Evolutionary conservation across 1,140 invertebrate genomes (phyloP), one percentile per base, ranked within the genome.

Genomic region (Panagrolaimus sp.): DNA sequence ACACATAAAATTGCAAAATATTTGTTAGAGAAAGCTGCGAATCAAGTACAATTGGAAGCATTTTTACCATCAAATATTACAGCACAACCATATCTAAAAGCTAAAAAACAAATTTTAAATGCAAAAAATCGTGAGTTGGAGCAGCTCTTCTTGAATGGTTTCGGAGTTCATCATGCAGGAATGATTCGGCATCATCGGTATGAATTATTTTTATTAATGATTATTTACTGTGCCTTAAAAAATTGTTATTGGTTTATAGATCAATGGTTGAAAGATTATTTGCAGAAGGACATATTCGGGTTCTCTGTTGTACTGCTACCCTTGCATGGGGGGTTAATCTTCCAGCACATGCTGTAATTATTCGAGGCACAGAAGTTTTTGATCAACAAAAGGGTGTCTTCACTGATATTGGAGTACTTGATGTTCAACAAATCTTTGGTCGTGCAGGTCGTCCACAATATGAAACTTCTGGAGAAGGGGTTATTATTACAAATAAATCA

Each of bases 261-360:
- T 48, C 77, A 88, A 82, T 92, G 79, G 90, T 96, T 0, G 94
- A 96, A 83, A 91, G 91, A 82, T 89, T 90, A 75, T 96, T 96
- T 83, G 84, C 88, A 0, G 90, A 91, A 67, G 96, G 96, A 1
- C 86, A 90, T 67, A 90, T 98, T 46, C 93, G 92, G 82, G 93
- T 97, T 5, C 85, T 99, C 0, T 91, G 95, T 10, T 98, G 95
- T 84, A 99, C 96, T 0, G 91, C 96, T 0, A 99, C 96, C 0
- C 86, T 99, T 10, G 96, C 96, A 28, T 99, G 96, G 96, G 96
- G 96, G 76, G 95, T 99, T 0, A 99, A 99, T 86, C 86, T 99
- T 72, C 96, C 96, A 0, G 96, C 95, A 0, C 94, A 97, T 85
- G 93, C 92, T 67, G 96, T 98, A 70, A 90, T 98, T 63, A 98